Percentiles rank a stretch among this genome's conserved stretches.
Conservation (phyloP, 1,140 invertebrate species). For the Mactra quadrangularis region DNA sequence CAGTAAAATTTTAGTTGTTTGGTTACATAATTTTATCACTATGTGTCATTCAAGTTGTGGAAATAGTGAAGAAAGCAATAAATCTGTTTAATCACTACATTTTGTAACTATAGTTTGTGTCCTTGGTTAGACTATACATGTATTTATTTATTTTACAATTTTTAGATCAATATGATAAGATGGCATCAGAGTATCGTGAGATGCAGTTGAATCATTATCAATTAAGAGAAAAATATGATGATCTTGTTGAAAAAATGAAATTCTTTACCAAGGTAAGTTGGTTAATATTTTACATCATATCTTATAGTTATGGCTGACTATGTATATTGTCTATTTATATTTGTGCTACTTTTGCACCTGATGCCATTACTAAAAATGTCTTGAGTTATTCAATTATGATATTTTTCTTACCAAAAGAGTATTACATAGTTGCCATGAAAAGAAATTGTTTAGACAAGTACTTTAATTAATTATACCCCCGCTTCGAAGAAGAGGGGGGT, state of each 20-base stretch:
- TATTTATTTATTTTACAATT: constrained; percentile 36
- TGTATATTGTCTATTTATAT: background rate
- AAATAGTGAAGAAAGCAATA: too few species aligned
- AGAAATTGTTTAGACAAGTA: too few species aligned
- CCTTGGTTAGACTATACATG: background rate
- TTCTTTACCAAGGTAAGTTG: constrained; percentile 82
- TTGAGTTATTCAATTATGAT: background rate
- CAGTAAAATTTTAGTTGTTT: too few species aligned
- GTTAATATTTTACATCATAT: too few species aligned
- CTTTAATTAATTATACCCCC: too few species aligned
- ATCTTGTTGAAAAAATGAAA: constrained; percentile 83
- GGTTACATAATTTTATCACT: too few species aligned
- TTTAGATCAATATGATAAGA: constrained; percentile 80
- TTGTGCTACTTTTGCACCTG: background rate
- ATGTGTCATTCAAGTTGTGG: too few species aligned
- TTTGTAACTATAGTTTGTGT: background rate
- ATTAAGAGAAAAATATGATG: constrained; percentile 83
- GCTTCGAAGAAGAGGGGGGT: too few species aligned
- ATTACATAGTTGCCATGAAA: too few species aligned
- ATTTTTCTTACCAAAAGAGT: too few species aligned
- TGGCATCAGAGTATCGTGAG: constrained; percentile 80
- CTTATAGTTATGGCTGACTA: background rate
- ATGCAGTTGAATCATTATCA: constrained; percentile 81
- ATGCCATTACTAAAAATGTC: background rate
- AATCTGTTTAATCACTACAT: background rate